Percentiles rank a stretch among this genome's conserved stretches.
Conservation (phyloP, 2,888 invertebrate species). For the Scaptomyza cyrtandrae region DNA sequence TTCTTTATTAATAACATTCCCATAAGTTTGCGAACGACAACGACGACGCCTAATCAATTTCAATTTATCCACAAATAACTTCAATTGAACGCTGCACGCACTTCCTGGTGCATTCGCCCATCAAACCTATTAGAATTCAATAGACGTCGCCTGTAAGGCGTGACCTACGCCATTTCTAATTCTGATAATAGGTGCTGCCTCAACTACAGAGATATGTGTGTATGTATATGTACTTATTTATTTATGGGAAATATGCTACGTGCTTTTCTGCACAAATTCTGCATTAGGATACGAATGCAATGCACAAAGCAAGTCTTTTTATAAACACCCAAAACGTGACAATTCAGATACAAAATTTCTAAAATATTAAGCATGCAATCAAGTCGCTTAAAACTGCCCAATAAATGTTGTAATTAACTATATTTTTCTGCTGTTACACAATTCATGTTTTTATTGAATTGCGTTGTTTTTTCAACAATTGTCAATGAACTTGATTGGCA, state of each 20-base stretch:
- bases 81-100: constrained; percentile 71
- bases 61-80: constrained; percentile 65
- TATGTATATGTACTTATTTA: constrained; percentile 4
- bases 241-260: constrained; percentile 67
- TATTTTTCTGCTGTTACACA: constrained; percentile 1
- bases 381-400: neutral
- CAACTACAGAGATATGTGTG: neutral
- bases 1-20: constrained; percentile 43
- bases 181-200: neutral
- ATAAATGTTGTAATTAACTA: neutral
- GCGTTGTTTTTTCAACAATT: constrained; percentile 30
- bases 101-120: constrained; percentile 66
- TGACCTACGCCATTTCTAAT: constrained; percentile 40
- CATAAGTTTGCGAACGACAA: constrained; percentile 15
- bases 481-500: constrained; percentile 72
- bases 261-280: constrained; percentile 59
- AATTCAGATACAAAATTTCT: constrained; percentile 27
- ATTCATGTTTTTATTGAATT: constrained; percentile 17
- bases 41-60: constrained; percentile 53
- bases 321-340: constrained; percentile 46
- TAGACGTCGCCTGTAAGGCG: constrained; percentile 50
- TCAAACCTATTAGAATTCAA: constrained; percentile 68
- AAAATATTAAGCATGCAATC: too few species aligned
- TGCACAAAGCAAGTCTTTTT: constrained; percentile 17
- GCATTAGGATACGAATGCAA: constrained; percentile 59